Conservation (phyloP, 2,888 invertebrate species). For the Cosmopolites sordidus region DNA sequence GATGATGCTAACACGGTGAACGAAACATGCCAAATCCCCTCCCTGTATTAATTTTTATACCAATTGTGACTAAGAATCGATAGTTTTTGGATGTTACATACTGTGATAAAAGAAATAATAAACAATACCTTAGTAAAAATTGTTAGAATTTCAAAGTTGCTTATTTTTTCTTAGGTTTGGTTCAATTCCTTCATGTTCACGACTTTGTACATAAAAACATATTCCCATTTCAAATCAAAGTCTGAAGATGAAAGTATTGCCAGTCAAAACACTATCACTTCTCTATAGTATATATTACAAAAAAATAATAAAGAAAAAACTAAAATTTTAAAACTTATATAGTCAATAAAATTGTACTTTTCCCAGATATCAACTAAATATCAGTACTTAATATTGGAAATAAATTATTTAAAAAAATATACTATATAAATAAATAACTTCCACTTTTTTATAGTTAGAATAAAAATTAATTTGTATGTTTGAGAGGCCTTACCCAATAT, state of each 20-base stretch:
- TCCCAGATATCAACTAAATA: conserved; percentile 1
- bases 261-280: background rate
- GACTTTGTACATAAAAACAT: background rate
- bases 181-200: background rate
- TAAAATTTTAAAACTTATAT: background rate
- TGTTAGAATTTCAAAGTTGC: conserved; percentile 4
- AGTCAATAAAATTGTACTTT: background rate
- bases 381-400: background rate
- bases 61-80: too few relatives aligned
- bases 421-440: background rate
- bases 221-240: background rate
- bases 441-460: too few relatives aligned
- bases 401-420: background rate
- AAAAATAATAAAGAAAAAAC: background rate
- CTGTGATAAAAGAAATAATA: too few relatives aligned
- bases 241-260: background rate
- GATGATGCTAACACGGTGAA: background rate
- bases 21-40: background rate
- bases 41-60: too few relatives aligned
- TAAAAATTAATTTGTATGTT: too few relatives aligned
- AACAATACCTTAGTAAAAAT: conserved; percentile 1
- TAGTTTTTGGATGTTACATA: too few relatives aligned
- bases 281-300: background rate
- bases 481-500: too few relatives aligned
- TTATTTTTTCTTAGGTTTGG: background rate